These are phyloP conservation scores for Scaptomyza caliginosa DNA, from an alignment of 2,888 invertebrate genomes.

Conservation along the genomic window DNA sequence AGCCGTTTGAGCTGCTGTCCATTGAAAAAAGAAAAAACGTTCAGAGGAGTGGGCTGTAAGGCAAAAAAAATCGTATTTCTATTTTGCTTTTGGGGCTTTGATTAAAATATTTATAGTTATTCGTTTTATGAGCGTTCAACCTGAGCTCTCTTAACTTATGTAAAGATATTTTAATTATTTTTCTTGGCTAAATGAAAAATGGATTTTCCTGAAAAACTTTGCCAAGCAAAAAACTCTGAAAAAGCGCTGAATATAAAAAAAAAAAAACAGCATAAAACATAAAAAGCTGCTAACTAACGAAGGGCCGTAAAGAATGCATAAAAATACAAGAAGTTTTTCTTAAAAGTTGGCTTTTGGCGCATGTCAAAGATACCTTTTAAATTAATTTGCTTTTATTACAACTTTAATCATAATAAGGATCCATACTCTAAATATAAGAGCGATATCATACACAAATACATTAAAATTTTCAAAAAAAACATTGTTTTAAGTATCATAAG, in stretches of 20 bases:
- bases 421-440: too few species aligned
- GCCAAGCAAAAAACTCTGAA: conserved; percentile 4
- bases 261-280: not conserved
- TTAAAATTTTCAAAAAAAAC: too few species aligned
- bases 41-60: not conserved
- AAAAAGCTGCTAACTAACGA: not conserved
- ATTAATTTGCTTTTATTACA: not conserved
- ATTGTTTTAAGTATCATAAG: too few species aligned
- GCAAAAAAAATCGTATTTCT: conserved; percentile 13
- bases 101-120: conserved; percentile 61
- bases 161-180: conserved; percentile 59
- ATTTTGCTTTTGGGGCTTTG: conserved; percentile 34
- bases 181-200: conserved; percentile 41
- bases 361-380: not conserved
- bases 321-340: not conserved
- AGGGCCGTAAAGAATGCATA: not conserved
- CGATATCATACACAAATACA: too few species aligned
- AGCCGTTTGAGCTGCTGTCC: conserved; percentile 31
- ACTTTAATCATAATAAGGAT: too few species aligned
- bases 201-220: conserved; percentile 16
- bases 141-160: conserved; percentile 15
- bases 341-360: not conserved
- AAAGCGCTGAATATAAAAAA: not conserved
- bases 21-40: conserved; percentile 22
- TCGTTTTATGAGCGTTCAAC: conserved; percentile 13